Evolutionary conservation across 2,888 invertebrate species (phyloP).

Genomic region (Euplagia quadripunctaria): DNA sequence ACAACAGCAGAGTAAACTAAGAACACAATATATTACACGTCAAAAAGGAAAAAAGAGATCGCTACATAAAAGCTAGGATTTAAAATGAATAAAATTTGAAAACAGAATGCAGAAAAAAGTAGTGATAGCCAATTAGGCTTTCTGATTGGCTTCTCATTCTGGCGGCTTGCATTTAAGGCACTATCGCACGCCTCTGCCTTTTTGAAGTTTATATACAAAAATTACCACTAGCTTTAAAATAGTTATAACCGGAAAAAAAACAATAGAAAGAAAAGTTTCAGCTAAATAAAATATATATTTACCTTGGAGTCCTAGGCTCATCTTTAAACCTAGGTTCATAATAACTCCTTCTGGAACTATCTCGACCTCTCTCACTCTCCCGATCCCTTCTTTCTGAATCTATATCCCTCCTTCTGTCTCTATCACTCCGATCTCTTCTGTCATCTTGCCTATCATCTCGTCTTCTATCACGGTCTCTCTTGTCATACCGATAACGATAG

Average conservation of each 20-base stretch:
- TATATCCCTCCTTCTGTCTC: slow-evolving; percentile 53
- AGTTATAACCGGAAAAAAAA: background rate
- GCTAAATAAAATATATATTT: slow-evolving; percentile 17
- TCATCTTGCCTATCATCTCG: slow-evolving; percentile 61
- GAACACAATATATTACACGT: background rate
- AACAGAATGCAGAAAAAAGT: background rate
- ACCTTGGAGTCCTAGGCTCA: slow-evolving; percentile 95
- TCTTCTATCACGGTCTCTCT: slow-evolving; percentile 64
- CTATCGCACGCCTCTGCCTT: too few species aligned
- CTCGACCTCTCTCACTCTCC: slow-evolving; percentile 70
- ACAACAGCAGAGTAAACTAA: background rate
- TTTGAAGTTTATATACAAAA: too few species aligned
- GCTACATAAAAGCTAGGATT: background rate
- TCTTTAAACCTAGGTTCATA: slow-evolving; percentile 91
- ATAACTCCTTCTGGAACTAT: slow-evolving; percentile 82
- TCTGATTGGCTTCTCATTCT: too few species aligned
- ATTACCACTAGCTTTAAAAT: background rate
- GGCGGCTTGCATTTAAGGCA: too few species aligned
- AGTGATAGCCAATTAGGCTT: background rate
- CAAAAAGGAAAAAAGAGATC: background rate
- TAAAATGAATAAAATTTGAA: background rate
- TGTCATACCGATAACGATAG: slow-evolving; percentile 70
- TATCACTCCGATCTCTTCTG: slow-evolving; percentile 65
- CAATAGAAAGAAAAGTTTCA: background rate
- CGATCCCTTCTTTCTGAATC: slow-evolving; percentile 65